Base-by-base conservation (phyloP, 2,797 vertebrate genomes). In the Fistularia tabacaria region DNA sequence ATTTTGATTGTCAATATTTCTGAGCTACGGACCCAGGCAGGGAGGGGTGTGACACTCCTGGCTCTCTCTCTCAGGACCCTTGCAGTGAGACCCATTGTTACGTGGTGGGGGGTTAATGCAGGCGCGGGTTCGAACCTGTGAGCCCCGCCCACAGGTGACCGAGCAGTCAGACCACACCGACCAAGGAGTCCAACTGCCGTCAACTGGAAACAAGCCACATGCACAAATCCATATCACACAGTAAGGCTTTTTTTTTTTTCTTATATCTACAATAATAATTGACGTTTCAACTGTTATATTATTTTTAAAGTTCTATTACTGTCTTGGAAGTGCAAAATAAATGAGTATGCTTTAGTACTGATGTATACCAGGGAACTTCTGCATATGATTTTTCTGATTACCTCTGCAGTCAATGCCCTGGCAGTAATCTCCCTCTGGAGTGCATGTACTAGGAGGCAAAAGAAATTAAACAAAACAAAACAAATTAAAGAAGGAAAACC, bases 101-200 rank as follows among this genome's bases (percentile, higher is more conserved):
- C 87, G 88, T 0, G 92, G 87, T 0, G 90, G 90, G 0, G 89
- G 91, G 70, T 92, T 88, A 60, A 89, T 76, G 45, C 94, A 96
- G 59, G 92, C 92, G 0, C 92, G 88, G 37, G 77, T 92, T 42
- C 89, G 89, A 46, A 93, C 82, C 49, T 88, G 90, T 5, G 51
- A 44, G 9, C 93, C 90, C 3, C 10, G 65, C 7, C 93, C 90
- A 36, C 94, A 97, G 5, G 90, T 92, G 54, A 89, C 90, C 0
- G 93, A 88, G 73, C 94, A 97, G 77, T 89, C 89, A 0, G 94
- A 93, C 94, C 94, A 97, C 36, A 93, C 82, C 0, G 94, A 94
- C 94, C 94, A 96, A 0, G 88, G 90, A 0, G 90, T 94, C 94
- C 94, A 97, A 10, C 74, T 80, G 0, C 91, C 91, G 0, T 91